A percentile compares a stretch with the other conserved stretches of the same genome.
Conservation (phyloP, 2,797 vertebrate species). For the Pseudocheirus occidentalis region DNA sequence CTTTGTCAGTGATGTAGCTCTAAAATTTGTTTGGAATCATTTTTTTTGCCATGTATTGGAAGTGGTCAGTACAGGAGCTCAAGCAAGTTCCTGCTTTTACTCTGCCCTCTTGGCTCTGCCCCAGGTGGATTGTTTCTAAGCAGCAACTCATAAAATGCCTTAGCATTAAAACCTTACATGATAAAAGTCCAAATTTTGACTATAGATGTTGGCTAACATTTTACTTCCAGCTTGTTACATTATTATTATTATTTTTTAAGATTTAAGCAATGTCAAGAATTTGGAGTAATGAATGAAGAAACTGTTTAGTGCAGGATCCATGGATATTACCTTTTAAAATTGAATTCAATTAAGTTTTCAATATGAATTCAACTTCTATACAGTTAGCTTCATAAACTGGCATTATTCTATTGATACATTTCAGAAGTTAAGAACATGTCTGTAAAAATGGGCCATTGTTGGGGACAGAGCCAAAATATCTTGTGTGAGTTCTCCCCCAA, state of each 20-base stretch:
- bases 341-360: conserved; percentile 58
- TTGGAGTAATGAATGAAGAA: conserved; percentile 58
- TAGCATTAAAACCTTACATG: not conserved
- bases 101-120: too few relatives aligned
- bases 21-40: too few relatives aligned
- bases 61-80: too few relatives aligned
- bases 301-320: conserved; percentile 46
- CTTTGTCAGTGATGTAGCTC: too few relatives aligned
- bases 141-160: not conserved
- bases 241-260: conserved; percentile 61
- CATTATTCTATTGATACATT: too few relatives aligned
- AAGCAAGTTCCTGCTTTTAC: too few relatives aligned
- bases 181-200: conserved; percentile 52
- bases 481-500: too few relatives aligned
- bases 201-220: conserved; percentile 64
- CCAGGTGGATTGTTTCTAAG: not conserved
- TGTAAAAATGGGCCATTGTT: too few relatives aligned
- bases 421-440: too few relatives aligned
- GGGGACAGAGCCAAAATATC: too few relatives aligned
- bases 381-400: not conserved
- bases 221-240: conserved; percentile 61
- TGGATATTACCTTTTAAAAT: conserved; percentile 10
- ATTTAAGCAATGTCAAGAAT: conserved; percentile 73
- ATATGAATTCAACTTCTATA: conserved; percentile 36
- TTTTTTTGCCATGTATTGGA: too few relatives aligned